phyloP scores from a whole-genome alignment of 2,888 invertebrate species.

The Arge pagana region DNA sequence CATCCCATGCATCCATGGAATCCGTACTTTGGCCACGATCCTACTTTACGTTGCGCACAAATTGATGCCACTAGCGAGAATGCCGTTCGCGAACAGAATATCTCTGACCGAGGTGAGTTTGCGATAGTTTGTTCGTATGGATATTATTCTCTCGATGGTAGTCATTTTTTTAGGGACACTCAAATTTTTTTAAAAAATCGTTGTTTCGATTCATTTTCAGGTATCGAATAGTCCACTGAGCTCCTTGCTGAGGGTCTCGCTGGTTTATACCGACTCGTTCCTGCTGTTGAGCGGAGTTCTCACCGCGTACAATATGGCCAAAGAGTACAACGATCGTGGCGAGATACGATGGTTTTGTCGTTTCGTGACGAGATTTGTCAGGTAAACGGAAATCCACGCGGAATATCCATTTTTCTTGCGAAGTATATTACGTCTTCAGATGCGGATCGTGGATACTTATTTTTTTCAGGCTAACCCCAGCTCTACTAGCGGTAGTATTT shows the following conservation, averaged over 20 bases:
- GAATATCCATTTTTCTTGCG: conserved; percentile 2
- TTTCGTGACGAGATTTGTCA: conserved; percentile 65
- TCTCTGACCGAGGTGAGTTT: conserved; percentile 65
- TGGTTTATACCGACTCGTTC: conserved; percentile 72
- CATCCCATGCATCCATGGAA: conserved; percentile 72
- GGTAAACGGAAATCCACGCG: too few relatives aligned
- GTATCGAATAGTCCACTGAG: conserved; percentile 65
- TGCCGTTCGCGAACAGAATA: conserved; percentile 68
- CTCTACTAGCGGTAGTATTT: conserved; percentile 65
- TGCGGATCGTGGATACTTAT: conserved; percentile 3
- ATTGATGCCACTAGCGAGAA: conserved; percentile 66
- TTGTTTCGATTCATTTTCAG: too few relatives aligned
- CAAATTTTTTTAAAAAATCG: too few relatives aligned
- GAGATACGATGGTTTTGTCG: conserved; percentile 65
- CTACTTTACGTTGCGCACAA: conserved; percentile 70
- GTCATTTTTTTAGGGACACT: conserved; percentile 4
- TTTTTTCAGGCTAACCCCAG: conserved; percentile 65
- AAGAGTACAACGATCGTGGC: conserved; percentile 61
- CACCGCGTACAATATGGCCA: conserved; percentile 66
- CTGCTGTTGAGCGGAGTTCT: conserved; percentile 70
- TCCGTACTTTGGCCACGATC: conserved; percentile 69
- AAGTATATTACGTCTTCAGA: conserved; percentile 12
- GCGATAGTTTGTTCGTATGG: too few relatives aligned
- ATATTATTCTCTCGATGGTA: conserved; percentile 1
- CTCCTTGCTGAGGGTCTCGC: conserved; percentile 66